Base-by-base conservation (phyloP, 1,140 invertebrate genomes). In the Mactra quadrangularis region DNA sequence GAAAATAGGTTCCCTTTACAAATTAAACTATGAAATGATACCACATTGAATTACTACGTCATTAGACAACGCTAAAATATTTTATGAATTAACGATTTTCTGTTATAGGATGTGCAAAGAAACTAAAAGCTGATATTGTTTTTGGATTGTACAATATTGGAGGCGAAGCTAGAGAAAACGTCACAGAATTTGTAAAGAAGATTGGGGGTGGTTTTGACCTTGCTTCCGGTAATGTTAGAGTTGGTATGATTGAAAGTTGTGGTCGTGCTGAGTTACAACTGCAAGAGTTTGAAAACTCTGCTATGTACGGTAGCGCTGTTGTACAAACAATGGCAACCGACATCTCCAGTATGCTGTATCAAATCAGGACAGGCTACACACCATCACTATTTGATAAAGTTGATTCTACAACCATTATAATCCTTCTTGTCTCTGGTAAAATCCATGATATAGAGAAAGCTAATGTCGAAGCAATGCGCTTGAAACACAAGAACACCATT, bases 101-200 rank as follows among this genome's bases (percentile, higher is more conserved):
- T 47, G n/a, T 60, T 77, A 31, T 29, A 77, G 74, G 25, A 17
- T 77, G 74, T 27, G 22, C 59, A 6, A 62, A 60, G 15, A 29
- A 52, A 7, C 9, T 77, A 6, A 1, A 62, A 17, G 57, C 57
- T 22, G 59, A 77, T 25, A 60, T 77, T 64, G 41, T 77, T 25
- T 77, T 77, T 64, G 74, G 74, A 35, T 35, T 77, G 29, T 35
- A 62, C 31, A 55, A 55, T 27, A 77, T 77, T 17, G 57, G 57
- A 13, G 74, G 74, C 57, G 57, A 13, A 22, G 57, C 41, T 25
- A 77, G 45, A 50, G 52, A 25, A 25, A 22, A 50, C 13, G 74
- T 77, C 2, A 62, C 45, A 22, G 74, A 62, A 27, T 77, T 77
- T 55, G 50, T 77, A 9, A 62, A 77, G 31, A 1, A 31, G 1